Percentiles rank a stretch among this genome's conserved stretches.
phyloP scores from a whole-genome alignment of 2,113 vertebrate species.

The Pavo muticus region DNA sequence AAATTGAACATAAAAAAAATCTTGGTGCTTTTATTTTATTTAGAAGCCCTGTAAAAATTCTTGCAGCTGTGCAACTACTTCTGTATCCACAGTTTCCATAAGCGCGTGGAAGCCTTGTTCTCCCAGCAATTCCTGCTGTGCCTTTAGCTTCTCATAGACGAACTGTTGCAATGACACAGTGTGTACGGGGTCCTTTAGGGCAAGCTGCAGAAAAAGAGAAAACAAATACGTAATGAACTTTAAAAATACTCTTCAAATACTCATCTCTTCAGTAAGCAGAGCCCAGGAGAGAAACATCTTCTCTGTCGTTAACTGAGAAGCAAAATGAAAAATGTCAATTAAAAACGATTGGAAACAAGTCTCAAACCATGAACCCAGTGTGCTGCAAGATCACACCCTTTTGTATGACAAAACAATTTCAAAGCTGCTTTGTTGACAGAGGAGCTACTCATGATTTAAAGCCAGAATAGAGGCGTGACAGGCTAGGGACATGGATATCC shows the following conservation, averaged over 20 bases:
- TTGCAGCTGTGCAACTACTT: constrained; percentile 93
- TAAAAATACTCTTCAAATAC: not conserved
- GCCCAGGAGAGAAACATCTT: not conserved
- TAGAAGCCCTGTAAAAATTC: constrained; percentile 93
- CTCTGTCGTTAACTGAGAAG: not conserved
- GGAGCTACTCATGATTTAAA: not conserved
- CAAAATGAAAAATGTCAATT: not conserved
- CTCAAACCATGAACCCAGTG: not conserved
- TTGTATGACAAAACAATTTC: not conserved
- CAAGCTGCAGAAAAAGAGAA: constrained; percentile 83
- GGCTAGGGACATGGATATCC: rapidly evolving
- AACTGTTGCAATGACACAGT: constrained; percentile 93
- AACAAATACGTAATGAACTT: not conserved
- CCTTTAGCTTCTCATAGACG: constrained; percentile 95
- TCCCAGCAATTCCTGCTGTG: constrained; percentile 91
- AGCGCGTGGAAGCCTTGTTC: constrained; percentile 91
- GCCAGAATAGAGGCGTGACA: not conserved
- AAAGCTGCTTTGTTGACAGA: not conserved
- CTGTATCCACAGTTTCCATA: constrained; percentile 97
- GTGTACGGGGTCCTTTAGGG: constrained; percentile 94
- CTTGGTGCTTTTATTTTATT: not conserved
- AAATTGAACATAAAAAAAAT: not conserved
- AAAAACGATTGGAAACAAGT: not conserved
- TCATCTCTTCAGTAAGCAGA: not conserved
- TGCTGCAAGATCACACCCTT: not conserved